Conservation (phyloP, 1,140 invertebrate species). For the Drosophila saltans region DNA sequence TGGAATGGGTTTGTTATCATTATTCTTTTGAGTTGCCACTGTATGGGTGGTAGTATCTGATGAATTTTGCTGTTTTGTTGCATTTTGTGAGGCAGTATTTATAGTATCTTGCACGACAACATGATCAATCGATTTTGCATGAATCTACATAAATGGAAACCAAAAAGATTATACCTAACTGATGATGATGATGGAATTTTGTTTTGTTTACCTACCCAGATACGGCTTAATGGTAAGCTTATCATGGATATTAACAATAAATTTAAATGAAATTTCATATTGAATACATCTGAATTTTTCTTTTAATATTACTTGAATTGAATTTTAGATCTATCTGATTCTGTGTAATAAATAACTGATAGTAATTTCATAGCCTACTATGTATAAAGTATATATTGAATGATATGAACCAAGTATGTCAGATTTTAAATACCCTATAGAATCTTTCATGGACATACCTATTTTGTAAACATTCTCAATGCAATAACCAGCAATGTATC, state of each 20-base stretch:
- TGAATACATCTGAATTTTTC: not conserved
- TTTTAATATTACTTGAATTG: not conserved
- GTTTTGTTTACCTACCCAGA: not conserved
- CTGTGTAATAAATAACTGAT: not conserved
- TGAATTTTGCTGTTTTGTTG: not conserved
- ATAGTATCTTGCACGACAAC: not conserved
- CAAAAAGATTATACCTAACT: not conserved
- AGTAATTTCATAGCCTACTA: conserved; percentile 8
- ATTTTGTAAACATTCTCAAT: not conserved
- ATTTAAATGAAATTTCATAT: conserved; percentile 6
- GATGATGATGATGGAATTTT: not conserved
- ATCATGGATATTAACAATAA: not conserved
- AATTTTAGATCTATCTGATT: not conserved
- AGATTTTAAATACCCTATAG: conserved; percentile 37
- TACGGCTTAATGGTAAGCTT: not conserved
- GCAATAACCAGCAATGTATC: not conserved
- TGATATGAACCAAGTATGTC: no score
- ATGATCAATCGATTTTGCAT: conserved; percentile 3
- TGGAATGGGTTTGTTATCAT: not conserved
- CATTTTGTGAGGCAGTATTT: not conserved
- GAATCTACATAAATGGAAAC: not conserved
- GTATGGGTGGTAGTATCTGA: not conserved
- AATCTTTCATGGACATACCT: conserved; percentile 23
- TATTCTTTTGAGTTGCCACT: not conserved
- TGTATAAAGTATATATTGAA: no score